phyloP scores from a whole-genome alignment of 1,140 invertebrate genomes.

The Lucilia cuprina region DNA sequence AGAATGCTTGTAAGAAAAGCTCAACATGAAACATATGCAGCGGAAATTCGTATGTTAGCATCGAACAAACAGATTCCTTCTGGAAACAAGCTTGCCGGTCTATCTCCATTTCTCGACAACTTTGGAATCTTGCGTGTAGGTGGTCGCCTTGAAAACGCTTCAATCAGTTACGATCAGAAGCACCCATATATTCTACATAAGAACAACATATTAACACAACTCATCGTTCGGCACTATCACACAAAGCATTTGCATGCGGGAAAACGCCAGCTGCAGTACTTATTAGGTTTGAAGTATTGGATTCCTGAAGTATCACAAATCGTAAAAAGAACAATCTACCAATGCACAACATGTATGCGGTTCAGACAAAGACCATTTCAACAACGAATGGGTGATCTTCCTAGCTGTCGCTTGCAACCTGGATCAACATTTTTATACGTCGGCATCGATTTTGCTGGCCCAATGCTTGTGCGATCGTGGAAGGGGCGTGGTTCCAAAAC shows the following conservation, averaged over 20 bases:
- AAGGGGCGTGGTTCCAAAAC: background rate
- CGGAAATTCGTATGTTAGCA: slow-evolving; percentile 13
- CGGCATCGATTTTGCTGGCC: slow-evolving; percentile 20
- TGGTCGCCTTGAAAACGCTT: slow-evolving; percentile 31
- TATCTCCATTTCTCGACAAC: slow-evolving; percentile 29
- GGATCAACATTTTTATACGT: slow-evolving; percentile 5
- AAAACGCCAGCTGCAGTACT: slow-evolving; percentile 32
- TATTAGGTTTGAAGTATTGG: slow-evolving; percentile 28
- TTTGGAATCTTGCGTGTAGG: slow-evolving; percentile 24
- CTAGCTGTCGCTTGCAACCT: slow-evolving; percentile 2
- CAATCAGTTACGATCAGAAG: slow-evolving; percentile 31
- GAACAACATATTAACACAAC: slow-evolving; percentile 11
- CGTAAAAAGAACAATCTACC: slow-evolving; percentile 23
- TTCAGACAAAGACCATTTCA: background rate
- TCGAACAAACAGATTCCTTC: background rate
- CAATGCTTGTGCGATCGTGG: slow-evolving; percentile 9
- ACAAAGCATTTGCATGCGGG: slow-evolving; percentile 32
- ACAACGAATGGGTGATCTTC: slow-evolving; percentile 20
- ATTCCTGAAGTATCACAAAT: background rate
- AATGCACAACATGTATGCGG: slow-evolving; percentile 31
- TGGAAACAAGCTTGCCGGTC: background rate
- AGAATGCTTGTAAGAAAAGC: background rate
- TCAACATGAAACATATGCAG: slow-evolving; percentile 9
- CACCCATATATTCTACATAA: slow-evolving; percentile 30
- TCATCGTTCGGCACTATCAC: slow-evolving; percentile 23